Percentiles rank a stretch among this genome's conserved stretches.
These are phyloP conservation scores for Microplitis deprimator DNA, from an alignment of 2,888 invertebrate genomes.

Conservation along the genomic window DNA sequence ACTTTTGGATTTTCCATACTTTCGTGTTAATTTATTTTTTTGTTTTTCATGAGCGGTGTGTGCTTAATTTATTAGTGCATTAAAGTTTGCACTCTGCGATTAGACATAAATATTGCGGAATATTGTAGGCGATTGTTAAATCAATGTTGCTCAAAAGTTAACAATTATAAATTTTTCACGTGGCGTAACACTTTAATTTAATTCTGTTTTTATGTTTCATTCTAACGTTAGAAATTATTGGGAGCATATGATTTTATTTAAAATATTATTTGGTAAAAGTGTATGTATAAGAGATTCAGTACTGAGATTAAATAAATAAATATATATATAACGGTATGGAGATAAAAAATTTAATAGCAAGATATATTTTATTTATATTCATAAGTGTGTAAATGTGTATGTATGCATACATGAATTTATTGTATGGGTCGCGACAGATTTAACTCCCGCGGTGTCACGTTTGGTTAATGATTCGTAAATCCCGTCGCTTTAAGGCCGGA, in stretches of 20 bases:
- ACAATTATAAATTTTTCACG: neutral
- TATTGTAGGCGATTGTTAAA: neutral
- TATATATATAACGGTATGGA: neutral
- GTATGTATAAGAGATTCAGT: neutral
- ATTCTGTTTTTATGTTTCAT: neutral
- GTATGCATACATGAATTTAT: slow-evolving; percentile 17
- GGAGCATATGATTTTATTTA: neutral
- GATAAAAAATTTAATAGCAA: neutral
- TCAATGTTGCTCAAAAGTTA: neutral
- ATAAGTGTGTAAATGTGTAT: slow-evolving; percentile 38
- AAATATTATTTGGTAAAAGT: neutral
- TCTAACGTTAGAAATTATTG: neutral
- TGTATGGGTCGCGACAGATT: slow-evolving; percentile 29
- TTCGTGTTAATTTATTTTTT: no score
- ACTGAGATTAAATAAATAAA: neutral
- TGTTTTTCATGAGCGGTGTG: no score
- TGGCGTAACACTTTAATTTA: neutral
- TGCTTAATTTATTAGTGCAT: neutral
- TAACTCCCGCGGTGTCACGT: slow-evolving; percentile 38
- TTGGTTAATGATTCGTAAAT: slow-evolving; percentile 50
- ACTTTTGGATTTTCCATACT: no score
- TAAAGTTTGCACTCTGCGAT: neutral
- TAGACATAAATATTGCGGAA: neutral
- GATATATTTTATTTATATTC: slow-evolving; percentile 2
- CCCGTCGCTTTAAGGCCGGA: slow-evolving; percentile 41